phyloP scores from a whole-genome alignment of 2,797 vertebrate species.

The Lithobates pipiens region DNA sequence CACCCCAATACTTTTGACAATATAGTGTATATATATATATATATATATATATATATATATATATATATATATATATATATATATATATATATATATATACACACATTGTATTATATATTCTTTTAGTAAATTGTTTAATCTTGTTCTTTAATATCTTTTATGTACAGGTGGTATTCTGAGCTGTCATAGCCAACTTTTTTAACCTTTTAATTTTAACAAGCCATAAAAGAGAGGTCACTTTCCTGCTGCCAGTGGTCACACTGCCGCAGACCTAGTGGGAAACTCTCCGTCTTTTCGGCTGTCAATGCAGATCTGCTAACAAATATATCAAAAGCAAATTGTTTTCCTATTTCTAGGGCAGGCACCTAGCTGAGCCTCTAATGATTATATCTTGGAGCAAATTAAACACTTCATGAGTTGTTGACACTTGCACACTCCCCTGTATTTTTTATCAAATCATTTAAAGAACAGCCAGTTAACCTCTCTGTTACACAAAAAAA shows the following conservation, averaged over 20 bases:
- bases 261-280: not conserved
- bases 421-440: slow-evolving; percentile 50
- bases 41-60: too few relatives aligned
- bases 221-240: slow-evolving; percentile 3
- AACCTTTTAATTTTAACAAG: not conserved
- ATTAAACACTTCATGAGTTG: slow-evolving; percentile 61
- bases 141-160: too few relatives aligned
- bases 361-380: slow-evolving; percentile 60
- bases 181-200: too few relatives aligned
- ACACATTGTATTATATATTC: too few relatives aligned
- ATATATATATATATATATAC: too few relatives aligned
- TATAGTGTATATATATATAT: too few relatives aligned
- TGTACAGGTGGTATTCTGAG: too few relatives aligned
- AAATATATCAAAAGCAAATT: slow-evolving; percentile 62
- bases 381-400: slow-evolving; percentile 60
- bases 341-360: slow-evolving; percentile 57
- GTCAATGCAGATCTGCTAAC: slow-evolving; percentile 58
- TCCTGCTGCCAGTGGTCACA: slow-evolving; percentile 18
- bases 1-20: too few relatives aligned
- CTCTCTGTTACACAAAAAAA: not conserved
- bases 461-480: slow-evolving; percentile 41
- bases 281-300: slow-evolving; percentile 21
- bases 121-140: too few relatives aligned
- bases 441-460: slow-evolving; percentile 27
- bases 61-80: too few relatives aligned